phyloP scores from a whole-genome alignment of 1,140 invertebrate genomes.

The Ceratina calcarata region DNA sequence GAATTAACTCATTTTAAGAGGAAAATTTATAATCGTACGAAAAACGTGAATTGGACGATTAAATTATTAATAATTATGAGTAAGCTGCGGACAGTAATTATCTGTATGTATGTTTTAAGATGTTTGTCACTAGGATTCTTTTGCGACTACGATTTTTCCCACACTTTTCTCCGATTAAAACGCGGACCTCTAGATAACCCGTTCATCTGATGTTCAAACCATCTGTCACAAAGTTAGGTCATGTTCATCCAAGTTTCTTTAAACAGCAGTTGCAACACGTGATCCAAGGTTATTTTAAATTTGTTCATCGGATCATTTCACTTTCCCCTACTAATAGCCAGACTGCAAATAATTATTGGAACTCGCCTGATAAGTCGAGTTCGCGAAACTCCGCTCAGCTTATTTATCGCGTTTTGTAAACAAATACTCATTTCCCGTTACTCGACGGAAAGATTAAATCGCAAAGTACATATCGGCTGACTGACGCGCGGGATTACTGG shows the following conservation, averaged over 20 bases:
- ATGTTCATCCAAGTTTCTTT: too few species aligned
- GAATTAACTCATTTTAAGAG: neutral
- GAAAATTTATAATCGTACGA: too few species aligned
- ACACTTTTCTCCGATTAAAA: neutral
- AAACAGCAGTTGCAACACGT: too few species aligned
- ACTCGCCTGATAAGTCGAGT: neutral
- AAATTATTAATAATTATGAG: too few species aligned
- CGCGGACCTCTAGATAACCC: neutral
- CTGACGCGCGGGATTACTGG: too few species aligned
- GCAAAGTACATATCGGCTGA: too few species aligned
- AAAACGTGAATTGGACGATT: too few species aligned
- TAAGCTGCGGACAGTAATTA: too few species aligned
- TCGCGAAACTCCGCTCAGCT: neutral
- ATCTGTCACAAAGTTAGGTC: too few species aligned
- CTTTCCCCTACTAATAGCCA: neutral
- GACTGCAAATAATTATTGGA: neutral
- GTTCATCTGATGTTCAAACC: neutral
- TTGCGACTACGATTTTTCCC: neutral
- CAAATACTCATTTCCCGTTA: neutral
- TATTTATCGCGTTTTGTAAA: conserved; percentile 12
- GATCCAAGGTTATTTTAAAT: neutral
- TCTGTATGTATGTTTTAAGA: too few species aligned
- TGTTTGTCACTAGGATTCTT: neutral
- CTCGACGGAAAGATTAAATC: too few species aligned
- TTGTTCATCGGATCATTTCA: neutral